These are phyloP conservation scores for Axea sp. DNA, from an alignment of 2,888 invertebrate genomes.

Conservation along the genomic window DNA sequence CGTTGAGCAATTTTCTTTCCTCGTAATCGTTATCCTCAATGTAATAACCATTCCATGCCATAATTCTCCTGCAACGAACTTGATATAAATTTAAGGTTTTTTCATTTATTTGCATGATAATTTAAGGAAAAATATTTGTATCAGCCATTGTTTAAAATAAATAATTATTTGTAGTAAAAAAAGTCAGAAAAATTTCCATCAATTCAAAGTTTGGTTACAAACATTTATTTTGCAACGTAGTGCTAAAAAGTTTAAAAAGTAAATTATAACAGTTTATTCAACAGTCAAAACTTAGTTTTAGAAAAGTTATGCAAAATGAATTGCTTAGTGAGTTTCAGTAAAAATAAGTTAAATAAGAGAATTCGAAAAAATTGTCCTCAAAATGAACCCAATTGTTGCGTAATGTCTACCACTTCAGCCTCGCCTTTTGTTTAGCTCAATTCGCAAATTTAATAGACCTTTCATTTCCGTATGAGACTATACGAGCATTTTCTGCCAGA, in stretches of 20 bases:
- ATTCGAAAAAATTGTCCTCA: slow-evolving; percentile 11
- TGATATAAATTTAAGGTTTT: no score
- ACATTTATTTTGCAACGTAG: no score
- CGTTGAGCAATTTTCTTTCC: no score
- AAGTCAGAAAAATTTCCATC: no score
- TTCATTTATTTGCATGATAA: no score
- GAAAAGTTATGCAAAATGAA: slow-evolving; percentile 12
- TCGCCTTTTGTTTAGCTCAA: slow-evolving; percentile 50
- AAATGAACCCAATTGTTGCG: slow-evolving; percentile 30
- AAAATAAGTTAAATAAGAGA: slow-evolving; percentile 3
- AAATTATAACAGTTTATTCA: slow-evolving; percentile 18
- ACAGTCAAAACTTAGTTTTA: slow-evolving; percentile 16
- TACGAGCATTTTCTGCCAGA: slow-evolving; percentile 32
- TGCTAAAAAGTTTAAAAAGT: slow-evolving; percentile 22
- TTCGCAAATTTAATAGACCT: slow-evolving; percentile 34
- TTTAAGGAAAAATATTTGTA: no score
- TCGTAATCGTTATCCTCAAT: no score
- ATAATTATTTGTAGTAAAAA: no score
- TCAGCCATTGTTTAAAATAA: no score
- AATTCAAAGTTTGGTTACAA: no score
- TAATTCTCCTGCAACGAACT: no score
- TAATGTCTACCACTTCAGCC: slow-evolving; percentile 59
- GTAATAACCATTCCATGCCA: no score
- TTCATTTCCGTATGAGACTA: slow-evolving; percentile 10
- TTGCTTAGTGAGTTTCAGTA: background rate